A percentile compares a stretch with the other conserved stretches of the same genome.
Evolutionary conservation across 2,113 vertebrate species (phyloP).

Genomic region (Butorides virescens): DNA sequence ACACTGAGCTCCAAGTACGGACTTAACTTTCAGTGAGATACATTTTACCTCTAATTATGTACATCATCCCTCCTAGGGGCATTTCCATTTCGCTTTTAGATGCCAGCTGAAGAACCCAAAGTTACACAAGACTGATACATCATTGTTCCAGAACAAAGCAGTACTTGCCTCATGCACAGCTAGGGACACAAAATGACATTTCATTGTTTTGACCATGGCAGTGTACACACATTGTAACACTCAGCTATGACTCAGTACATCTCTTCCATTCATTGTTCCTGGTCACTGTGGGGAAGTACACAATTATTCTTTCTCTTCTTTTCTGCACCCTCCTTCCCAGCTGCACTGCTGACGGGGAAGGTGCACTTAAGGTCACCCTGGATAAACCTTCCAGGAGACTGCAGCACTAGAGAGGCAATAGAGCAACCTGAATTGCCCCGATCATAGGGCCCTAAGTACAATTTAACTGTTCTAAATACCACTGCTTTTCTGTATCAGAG

Average conservation of each 20-base stretch:
- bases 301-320: constrained; percentile 39
- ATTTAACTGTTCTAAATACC: not conserved
- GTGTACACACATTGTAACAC: constrained; percentile 56
- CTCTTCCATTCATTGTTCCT: constrained; percentile 63
- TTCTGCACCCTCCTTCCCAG: constrained; percentile 27
- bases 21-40: not conserved
- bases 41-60: not conserved
- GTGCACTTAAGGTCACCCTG: constrained; percentile 55
- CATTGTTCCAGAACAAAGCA: constrained; percentile 66
- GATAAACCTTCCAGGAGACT: not conserved
- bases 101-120: constrained; percentile 47
- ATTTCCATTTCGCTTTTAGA: constrained; percentile 43
- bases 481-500: not conserved
- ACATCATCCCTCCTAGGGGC: constrained; percentile 18
- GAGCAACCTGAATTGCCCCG: not conserved
- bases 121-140: constrained; percentile 58
- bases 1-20: not conserved
- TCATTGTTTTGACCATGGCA: constrained; percentile 62
- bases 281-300: constrained; percentile 56
- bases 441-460: not conserved
- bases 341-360: constrained; percentile 29
- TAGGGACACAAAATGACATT: constrained; percentile 61
- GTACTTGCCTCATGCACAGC: constrained; percentile 56
- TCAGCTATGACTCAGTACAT: constrained; percentile 60
- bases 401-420: not conserved